Percentiles rank a stretch among this genome's conserved stretches.
Conservation (phyloP, 2,797 vertebrate species). For the Lepilemur septentrionalis region DNA sequence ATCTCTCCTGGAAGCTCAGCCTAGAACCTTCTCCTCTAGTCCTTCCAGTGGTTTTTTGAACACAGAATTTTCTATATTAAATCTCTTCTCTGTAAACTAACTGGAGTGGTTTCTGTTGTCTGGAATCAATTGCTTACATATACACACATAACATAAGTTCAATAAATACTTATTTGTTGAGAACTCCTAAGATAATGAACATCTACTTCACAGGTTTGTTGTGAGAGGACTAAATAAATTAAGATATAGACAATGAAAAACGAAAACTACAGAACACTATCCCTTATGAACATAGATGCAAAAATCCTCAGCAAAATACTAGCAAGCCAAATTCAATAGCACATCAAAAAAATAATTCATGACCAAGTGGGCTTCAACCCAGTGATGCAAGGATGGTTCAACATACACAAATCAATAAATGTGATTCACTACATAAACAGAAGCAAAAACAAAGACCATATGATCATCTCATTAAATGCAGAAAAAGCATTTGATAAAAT, state of each 20-base stretch:
- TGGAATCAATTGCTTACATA: neutral
- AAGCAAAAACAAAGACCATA: too few relatives aligned
- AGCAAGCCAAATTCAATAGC: neutral
- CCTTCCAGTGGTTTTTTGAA: neutral
- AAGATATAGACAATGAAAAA: neutral
- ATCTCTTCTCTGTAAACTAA: neutral
- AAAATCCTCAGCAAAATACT: neutral
- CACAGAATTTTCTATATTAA: neutral
- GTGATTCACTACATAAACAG: neutral
- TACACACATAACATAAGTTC: neutral
- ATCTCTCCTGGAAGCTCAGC: neutral
- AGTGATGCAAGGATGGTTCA: neutral
- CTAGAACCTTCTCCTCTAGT: neutral
- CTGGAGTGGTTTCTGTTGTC: neutral
- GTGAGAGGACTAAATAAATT: neutral
- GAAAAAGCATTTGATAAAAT: too few relatives aligned
- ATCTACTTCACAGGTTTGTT: neutral
- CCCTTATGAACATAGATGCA: neutral
- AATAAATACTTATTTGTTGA: neutral
- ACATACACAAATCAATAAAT: neutral
- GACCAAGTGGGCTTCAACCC: neutral
- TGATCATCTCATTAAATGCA: too few relatives aligned
- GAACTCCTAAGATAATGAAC: neutral
- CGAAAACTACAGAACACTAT: neutral
- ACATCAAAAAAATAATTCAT: neutral